phyloP scores from a whole-genome alignment of 1,140 invertebrate genomes.

The Zaprionus africanus region DNA sequence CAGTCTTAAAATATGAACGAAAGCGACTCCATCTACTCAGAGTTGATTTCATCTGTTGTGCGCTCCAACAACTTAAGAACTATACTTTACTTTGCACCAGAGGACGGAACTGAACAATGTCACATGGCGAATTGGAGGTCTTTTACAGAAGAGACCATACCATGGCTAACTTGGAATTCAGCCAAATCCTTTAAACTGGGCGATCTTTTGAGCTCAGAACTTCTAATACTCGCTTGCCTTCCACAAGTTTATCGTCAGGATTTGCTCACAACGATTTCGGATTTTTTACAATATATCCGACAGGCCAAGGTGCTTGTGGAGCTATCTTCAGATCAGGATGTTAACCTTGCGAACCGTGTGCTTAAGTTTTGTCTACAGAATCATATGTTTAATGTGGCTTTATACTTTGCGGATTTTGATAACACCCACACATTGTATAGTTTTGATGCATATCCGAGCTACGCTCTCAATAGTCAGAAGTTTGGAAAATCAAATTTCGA shows the following conservation, averaged over 20 bases:
- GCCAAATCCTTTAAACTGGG: neutral
- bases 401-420: conserved; percentile 32
- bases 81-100: conserved; percentile 35
- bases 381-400: conserved; percentile 50
- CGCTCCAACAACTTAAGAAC: conserved; percentile 22
- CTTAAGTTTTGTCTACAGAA: conserved; percentile 34
- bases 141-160: neutral
- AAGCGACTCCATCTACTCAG: conserved; percentile 18
- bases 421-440: conserved; percentile 22
- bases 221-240: conserved; percentile 53
- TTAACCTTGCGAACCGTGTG: conserved; percentile 8
- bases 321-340: conserved; percentile 19
- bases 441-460: conserved; percentile 43
- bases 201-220: conserved; percentile 19
- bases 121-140: conserved; percentile 8
- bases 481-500: neutral
- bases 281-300: conserved; percentile 36
- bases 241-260: conserved; percentile 38
- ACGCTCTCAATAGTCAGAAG: conserved; percentile 17
- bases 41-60: conserved; percentile 14
- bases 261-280: conserved; percentile 13
- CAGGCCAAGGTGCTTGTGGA: conserved; percentile 56
- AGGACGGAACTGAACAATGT: conserved; percentile 11
- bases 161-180: conserved; percentile 9
- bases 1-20: conserved; percentile 23